Evolutionary conservation across 2,113 vertebrate species (phyloP).

Genomic region (Xiphophorus hellerii): DNA sequence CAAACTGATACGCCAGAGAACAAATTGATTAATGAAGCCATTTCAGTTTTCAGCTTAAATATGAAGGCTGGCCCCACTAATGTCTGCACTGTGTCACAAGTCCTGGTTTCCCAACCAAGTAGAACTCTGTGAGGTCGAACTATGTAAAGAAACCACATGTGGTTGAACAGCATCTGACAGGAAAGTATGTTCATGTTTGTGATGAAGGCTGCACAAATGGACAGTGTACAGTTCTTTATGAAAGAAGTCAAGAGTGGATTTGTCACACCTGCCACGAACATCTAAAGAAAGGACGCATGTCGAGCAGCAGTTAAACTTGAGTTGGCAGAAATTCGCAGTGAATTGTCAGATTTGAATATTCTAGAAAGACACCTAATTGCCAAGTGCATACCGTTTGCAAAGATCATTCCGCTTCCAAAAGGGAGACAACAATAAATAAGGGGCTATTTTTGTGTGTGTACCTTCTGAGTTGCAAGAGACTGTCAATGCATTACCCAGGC

Average conservation of each 20-base stretch:
- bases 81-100: conserved; percentile 10
- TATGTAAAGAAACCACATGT: not conserved
- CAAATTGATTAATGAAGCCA: not conserved
- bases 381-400: too few species aligned
- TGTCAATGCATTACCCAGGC: too few species aligned
- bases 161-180: conserved; percentile 15
- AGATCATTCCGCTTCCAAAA: too few species aligned
- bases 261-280: conserved; percentile 22
- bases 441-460: too few species aligned
- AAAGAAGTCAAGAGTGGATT: conserved; percentile 22
- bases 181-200: conserved; percentile 32
- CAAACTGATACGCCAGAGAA: not conserved
- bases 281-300: too few species aligned
- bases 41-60: conserved; percentile 3
- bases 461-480: too few species aligned
- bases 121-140: not conserved
- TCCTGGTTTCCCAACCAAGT: not conserved
- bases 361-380: too few species aligned
- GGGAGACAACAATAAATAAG: too few species aligned
- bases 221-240: not conserved
- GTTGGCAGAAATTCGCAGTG: too few species aligned
- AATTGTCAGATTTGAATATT: too few species aligned
- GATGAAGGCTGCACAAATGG: not conserved
- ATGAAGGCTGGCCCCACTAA: conserved; percentile 3
- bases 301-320: too few species aligned